These are phyloP conservation scores for Julus scanicus DNA, from an alignment of 2,888 invertebrate species.

Conservation along the genomic window DNA sequence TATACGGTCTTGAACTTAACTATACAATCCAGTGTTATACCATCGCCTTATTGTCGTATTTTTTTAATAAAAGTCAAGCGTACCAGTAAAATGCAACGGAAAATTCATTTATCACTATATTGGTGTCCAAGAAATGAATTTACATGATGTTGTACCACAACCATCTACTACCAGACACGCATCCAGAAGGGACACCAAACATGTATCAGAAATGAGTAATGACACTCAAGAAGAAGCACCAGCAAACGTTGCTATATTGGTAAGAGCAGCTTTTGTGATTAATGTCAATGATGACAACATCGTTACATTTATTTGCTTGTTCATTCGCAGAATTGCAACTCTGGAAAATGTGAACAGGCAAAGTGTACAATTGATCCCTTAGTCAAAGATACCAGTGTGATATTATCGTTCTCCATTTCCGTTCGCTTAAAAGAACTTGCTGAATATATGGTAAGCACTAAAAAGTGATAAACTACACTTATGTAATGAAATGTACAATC, in stretches of 20 bases:
- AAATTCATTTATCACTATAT: not conserved
- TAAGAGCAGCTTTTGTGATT: no score
- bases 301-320: no score
- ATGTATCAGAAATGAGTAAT: not conserved
- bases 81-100: not conserved
- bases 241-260: not conserved
- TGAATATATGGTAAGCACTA: not conserved
- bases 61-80: no score
- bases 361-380: not conserved
- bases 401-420: not conserved
- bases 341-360: not conserved
- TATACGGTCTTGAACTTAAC: no score
- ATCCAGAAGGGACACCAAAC: not conserved
- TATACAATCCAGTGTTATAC: no score
- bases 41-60: no score
- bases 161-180: not conserved
- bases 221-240: not conserved
- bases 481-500: no score
- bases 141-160: not conserved
- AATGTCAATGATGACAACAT: no score
- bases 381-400: not conserved
- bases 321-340: not conserved
- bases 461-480: no score
- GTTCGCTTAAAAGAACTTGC: not conserved
- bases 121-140: not conserved